Evolutionary conservation across 2,888 invertebrate genomes (phyloP).

Genomic region (Lasioglossum lativentre): DNA sequence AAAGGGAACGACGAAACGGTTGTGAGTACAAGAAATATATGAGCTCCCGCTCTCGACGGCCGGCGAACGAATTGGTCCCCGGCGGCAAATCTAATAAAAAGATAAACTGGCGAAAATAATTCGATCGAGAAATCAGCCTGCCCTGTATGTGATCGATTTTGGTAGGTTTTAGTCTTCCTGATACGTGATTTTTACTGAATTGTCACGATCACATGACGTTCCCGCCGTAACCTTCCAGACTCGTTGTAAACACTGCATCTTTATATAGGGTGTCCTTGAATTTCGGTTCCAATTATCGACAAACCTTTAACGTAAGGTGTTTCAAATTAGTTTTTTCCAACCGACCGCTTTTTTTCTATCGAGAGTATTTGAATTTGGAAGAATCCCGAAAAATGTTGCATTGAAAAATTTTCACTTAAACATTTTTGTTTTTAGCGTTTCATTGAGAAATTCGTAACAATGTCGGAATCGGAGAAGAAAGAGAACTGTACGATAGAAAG

Average conservation of each 20-base stretch:
- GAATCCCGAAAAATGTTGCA: neutral
- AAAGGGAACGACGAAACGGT: conserved; percentile 1
- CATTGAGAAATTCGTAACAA: conserved; percentile 38
- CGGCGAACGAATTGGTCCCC: conserved; percentile 58
- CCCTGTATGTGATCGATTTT: conserved; percentile 53
- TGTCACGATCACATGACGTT: conserved; percentile 53
- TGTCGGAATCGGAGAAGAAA: conserved; percentile 70
- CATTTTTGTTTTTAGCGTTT: conserved; percentile 36
- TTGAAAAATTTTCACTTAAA: neutral
- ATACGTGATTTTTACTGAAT: conserved; percentile 15
- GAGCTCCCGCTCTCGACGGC: conserved; percentile 49
- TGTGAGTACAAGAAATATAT: conserved; percentile 33
- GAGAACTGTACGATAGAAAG: conserved; percentile 59
- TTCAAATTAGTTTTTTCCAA: neutral
- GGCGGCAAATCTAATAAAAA: conserved; percentile 62
- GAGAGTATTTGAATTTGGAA: neutral
- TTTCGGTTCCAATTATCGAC: conserved; percentile 17
- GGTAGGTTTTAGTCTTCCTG: conserved; percentile 40
- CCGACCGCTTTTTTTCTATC: neutral
- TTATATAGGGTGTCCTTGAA: conserved; percentile 57
- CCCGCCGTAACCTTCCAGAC: conserved; percentile 68
- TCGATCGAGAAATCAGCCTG: conserved; percentile 7
- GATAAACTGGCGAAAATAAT: conserved; percentile 40
- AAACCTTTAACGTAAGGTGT: neutral
- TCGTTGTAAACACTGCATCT: conserved; percentile 61